phyloP scores from a whole-genome alignment of 2,113 vertebrate species.

The Zosterops borbonicus region DNA sequence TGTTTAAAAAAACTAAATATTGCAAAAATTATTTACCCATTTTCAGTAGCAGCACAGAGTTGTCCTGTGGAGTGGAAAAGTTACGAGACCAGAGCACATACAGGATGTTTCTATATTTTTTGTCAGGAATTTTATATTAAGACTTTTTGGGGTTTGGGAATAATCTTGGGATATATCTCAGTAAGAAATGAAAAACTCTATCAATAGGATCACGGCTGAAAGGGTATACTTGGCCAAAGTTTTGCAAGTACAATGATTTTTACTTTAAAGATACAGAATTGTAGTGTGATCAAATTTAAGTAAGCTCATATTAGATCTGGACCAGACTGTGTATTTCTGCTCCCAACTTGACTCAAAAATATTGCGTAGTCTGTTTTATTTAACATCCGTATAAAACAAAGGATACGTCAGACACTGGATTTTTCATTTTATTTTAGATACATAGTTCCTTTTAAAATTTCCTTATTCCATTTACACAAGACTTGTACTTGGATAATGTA shows the following conservation, averaged over 20 bases:
- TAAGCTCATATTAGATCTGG: background rate
- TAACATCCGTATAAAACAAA: background rate
- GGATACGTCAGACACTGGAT: background rate
- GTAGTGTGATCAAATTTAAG: background rate
- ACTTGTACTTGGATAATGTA: background rate
- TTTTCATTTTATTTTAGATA: background rate
- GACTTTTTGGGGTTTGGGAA: background rate
- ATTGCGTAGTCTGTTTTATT: background rate
- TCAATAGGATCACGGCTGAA: background rate
- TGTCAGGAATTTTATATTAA: background rate
- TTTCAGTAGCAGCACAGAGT: background rate
- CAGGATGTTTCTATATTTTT: background rate
- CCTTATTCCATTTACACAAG: background rate
- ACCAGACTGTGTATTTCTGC: background rate
- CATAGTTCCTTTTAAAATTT: background rate
- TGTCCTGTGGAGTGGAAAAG: background rate
- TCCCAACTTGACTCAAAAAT: background rate
- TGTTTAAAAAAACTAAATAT: background rate
- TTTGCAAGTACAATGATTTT: background rate
- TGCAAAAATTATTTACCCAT: background rate
- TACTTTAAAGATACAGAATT: background rate
- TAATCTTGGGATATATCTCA: background rate
- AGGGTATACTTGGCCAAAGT: background rate
- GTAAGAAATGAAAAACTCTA: background rate
- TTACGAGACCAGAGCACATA: background rate